phyloP scores from a whole-genome alignment of 2,113 vertebrate species.

The Agapornis roseicollis region DNA sequence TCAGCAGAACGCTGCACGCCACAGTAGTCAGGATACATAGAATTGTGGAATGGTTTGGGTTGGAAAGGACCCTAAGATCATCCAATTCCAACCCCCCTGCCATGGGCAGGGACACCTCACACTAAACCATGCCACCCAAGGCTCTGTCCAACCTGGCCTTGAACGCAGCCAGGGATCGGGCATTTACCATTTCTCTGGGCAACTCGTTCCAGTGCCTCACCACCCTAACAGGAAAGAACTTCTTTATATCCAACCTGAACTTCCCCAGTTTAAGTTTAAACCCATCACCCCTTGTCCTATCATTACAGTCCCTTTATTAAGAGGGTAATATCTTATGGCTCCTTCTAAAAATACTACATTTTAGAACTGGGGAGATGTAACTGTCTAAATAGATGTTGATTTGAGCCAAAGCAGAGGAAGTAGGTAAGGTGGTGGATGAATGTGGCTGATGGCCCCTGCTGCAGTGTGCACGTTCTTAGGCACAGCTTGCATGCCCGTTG shows the following conservation, averaged over 20 bases:
- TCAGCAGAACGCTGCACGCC: neutral
- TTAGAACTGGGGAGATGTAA: neutral
- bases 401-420: neutral
- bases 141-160: neutral
- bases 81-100: neutral
- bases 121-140: neutral
- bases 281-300: neutral
- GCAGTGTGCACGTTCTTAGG: neutral
- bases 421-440: neutral
- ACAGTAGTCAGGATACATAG: neutral
- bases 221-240: neutral
- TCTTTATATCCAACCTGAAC: neutral
- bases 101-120: neutral
- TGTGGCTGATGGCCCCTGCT: neutral
- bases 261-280: neutral
- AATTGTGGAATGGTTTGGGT: neutral
- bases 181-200: neutral
- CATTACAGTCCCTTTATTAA: neutral
- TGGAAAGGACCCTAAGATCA: neutral
- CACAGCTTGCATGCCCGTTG: neutral
- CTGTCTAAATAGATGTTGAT: neutral
- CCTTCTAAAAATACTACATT: neutral
- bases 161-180: neutral
- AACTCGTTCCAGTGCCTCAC: neutral
- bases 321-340: fast-evolving